These are phyloP conservation scores for Gyrodactylus salaris DNA, from an alignment of 1,140 invertebrate species.

Conservation along the genomic window DNA sequence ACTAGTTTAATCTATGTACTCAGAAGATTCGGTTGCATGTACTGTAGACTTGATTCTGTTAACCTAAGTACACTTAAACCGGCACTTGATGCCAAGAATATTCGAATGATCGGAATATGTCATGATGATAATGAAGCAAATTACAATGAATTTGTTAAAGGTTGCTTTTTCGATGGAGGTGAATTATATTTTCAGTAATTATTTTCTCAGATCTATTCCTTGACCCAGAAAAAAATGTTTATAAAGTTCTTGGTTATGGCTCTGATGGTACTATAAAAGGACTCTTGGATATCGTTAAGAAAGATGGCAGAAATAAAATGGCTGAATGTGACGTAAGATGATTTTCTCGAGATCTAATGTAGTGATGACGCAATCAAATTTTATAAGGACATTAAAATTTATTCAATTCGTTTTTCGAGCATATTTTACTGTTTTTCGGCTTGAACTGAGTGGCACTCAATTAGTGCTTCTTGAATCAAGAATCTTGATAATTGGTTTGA, in stretches of 20 bases:
- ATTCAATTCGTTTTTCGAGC: too few species aligned
- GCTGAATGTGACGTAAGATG: neutral
- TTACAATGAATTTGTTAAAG: neutral
- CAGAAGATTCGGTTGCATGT: neutral
- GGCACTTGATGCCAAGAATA: neutral
- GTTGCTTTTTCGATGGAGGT: neutral
- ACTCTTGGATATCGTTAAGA: neutral
- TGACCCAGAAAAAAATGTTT: neutral
- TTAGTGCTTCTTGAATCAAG: too few species aligned
- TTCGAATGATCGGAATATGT: neutral
- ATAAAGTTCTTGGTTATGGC: neutral
- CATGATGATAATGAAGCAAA: neutral
- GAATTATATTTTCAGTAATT: neutral
- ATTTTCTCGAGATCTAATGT: too few species aligned
- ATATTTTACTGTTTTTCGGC: too few species aligned
- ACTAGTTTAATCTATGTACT: neutral
- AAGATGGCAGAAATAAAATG: neutral
- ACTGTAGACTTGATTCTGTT: neutral
- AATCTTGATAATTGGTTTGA: too few species aligned
- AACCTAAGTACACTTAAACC: neutral
- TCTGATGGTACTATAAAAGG: neutral
- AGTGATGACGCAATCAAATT: too few species aligned
- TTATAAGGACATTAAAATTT: too few species aligned
- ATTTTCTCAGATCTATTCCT: neutral
- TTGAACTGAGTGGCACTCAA: too few species aligned